These are phyloP conservation scores for Agrochola litura DNA, from an alignment of 2,888 invertebrate genomes.

Conservation along the genomic window DNA sequence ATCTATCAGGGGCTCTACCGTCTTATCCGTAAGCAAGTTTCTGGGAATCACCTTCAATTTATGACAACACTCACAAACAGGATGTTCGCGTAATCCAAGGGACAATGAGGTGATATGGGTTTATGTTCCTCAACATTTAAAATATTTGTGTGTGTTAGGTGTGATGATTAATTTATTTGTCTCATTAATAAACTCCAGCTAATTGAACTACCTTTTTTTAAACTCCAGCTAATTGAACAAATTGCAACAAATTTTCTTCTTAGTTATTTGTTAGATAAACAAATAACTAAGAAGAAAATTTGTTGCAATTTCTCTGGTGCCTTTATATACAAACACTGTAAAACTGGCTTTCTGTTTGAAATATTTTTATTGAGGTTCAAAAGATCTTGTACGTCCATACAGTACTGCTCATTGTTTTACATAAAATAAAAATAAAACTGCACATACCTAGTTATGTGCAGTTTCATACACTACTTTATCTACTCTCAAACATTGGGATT, in stretches of 20 bases:
- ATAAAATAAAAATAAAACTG: no score
- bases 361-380: background rate
- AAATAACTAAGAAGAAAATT: background rate
- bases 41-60: conserved; percentile 28
- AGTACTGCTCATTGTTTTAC: no score
- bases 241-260: no score
- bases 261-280: no score
- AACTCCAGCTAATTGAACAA: background rate
- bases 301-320: background rate
- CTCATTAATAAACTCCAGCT: no score
- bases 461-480: no score
- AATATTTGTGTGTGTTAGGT: no score
- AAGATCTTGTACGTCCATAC: background rate
- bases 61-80: background rate
- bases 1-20: conserved; percentile 28
- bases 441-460: no score
- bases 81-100: conserved; percentile 9
- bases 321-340: background rate
- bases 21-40: conserved; percentile 37
- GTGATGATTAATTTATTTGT: background rate
- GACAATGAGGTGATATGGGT: background rate
- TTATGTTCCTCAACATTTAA: background rate
- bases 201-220: background rate
- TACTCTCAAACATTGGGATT: no score
- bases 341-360: background rate